Base-by-base conservation (phyloP, 2,888 invertebrate species). In the Hirtodrosophila histrioides region DNA sequence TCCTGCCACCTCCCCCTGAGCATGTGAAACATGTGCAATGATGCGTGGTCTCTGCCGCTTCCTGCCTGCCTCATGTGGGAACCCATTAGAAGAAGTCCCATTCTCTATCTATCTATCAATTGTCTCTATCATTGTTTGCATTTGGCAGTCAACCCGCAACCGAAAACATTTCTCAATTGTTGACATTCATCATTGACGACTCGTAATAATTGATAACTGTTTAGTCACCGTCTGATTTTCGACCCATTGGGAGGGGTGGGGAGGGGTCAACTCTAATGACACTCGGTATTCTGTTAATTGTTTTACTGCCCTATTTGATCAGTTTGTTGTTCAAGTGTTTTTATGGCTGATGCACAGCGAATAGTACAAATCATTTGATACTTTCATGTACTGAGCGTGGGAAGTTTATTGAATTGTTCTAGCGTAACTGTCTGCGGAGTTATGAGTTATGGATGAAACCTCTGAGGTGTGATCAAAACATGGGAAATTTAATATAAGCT, bases 201-300 rank as follows among this genome's bases (percentile, higher is more conserved):
- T 71, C 68, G 71, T 71, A 77, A 84, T 85, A 80, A 85, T 84
- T 86, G 85, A 82, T 86, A 86, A 86, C 79, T 86, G 86, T 86
- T 85, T 86, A 86, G 85, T 85, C 85, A 85, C 78, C 84, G 76
- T 77, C 50, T 73, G 86, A 81, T 85, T 83, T 78, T 49, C 31
- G 45, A 53, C 27, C 63, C 67, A 36, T 31, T n/a, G 9, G n/a
- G 6, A 31, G n/a, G n/a, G n/a, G n/a, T n/a, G n/a, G n/a, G 17
- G 24, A 39, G 53, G 62, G 70, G 56, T 78, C 67, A 69, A 54
- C 35, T 31, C 68, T 56, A 73, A 75, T 75, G 69, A 67, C 51
- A 65, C 57, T 64, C 27, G 37, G 51, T 27, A 27, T 46, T 58
- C 41, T 50, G 63, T 68, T 77, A 73, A 82, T 81, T 84, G 72